These are phyloP conservation scores for Pituophis catenifer DNA, from an alignment of 2,113 vertebrate genomes.

Conservation along the genomic window DNA sequence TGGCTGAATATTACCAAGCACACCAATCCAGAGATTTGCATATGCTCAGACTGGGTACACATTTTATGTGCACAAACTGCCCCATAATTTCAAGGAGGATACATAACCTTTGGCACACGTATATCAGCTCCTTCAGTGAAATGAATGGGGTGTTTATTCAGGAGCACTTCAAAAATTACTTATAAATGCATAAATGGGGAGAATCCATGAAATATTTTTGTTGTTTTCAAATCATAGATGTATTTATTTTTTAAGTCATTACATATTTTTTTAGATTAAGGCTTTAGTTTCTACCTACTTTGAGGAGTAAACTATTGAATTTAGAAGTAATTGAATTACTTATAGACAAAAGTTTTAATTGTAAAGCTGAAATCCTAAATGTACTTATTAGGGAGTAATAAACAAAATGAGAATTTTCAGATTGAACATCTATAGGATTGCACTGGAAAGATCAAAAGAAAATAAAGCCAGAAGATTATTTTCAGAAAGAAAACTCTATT, in stretches of 20 bases:
- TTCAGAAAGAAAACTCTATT: conserved; percentile 64
- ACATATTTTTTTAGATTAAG: conserved; percentile 39
- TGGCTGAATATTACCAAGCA: conserved; percentile 66
- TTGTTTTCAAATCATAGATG: conserved; percentile 41
- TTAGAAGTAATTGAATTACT: neutral
- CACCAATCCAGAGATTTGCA: conserved; percentile 31
- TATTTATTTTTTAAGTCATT: conserved; percentile 47
- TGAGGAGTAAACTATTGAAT: neutral
- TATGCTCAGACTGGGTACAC: neutral
- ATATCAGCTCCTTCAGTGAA: neutral
- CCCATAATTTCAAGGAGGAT: neutral
- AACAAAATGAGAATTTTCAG: neutral
- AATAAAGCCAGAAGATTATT: conserved; percentile 69
- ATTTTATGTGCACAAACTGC: neutral
- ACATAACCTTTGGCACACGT: neutral
- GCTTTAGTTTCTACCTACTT: neutral
- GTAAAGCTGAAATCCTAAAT: neutral
- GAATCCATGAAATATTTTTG: conserved; percentile 21
- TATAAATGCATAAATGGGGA: neutral
- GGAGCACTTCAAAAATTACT: neutral
- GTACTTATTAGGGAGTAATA: neutral
- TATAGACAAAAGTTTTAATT: neutral
- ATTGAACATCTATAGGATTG: neutral
- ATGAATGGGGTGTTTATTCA: neutral
- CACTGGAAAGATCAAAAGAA: conserved; percentile 32